Evolutionary conservation across 2,888 invertebrate genomes (phyloP).

Genomic region (Apantesis nais): DNA sequence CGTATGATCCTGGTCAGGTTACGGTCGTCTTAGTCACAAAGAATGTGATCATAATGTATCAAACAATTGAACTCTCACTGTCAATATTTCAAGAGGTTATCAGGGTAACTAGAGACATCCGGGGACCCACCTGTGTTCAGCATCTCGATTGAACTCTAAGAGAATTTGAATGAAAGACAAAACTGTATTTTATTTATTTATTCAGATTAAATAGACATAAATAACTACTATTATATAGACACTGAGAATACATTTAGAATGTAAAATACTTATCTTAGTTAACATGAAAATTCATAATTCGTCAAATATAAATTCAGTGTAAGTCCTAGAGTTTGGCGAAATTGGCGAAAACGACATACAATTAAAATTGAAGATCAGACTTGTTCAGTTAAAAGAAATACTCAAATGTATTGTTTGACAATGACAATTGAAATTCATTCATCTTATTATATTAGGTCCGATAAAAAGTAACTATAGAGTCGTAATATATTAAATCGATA

Average conservation of each 20-base stretch:
- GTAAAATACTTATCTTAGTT: background rate
- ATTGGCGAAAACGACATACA: background rate
- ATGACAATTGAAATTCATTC: background rate
- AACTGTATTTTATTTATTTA: background rate
- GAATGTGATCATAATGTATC: background rate
- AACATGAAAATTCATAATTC: background rate
- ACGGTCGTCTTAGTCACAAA: too few species aligned
- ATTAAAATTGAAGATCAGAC: background rate
- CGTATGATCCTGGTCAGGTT: too few species aligned
- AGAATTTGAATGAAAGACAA: background rate
- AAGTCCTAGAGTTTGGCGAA: background rate
- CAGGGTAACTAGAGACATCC: background rate
- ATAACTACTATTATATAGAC: slow-evolving; percentile 5
- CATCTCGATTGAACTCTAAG: background rate
- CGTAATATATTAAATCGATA: background rate
- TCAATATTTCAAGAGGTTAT: background rate
- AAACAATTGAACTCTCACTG: background rate
- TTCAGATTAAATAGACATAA: background rate
- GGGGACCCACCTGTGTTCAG: background rate
- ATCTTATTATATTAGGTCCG: background rate
- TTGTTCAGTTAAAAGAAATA: background rate
- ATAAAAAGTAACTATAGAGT: background rate
- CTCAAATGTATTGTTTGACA: slow-evolving; percentile 7
- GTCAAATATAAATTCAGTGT: background rate
- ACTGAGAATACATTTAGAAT: slow-evolving; percentile 11